Evolutionary conservation across 1,140 invertebrate genomes (phyloP), one percentile per base, ranked within the genome.

Genomic region (Epicauta chinensis): DNA sequence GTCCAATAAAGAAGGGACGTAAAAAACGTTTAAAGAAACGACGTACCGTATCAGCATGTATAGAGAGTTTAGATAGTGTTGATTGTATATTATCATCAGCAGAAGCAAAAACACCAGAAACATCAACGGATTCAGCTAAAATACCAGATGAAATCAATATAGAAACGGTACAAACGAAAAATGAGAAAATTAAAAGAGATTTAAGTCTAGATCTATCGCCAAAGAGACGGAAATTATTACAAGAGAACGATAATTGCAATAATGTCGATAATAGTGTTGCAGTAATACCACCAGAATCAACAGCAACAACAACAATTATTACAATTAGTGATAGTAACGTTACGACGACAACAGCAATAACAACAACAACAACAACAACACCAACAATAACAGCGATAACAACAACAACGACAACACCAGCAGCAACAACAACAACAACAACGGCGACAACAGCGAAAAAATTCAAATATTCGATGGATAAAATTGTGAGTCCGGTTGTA

Each of bases 401-500:
- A 3, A 52, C 60, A 68, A 67, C 3, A 77, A 77, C 57, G 75
- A 76, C 53, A 60, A 53, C 7, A 23, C 4, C 0, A 5, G 7
- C 23, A 5, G 23, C 23, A 3, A 3, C 23, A 5, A 23, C 4
- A 5, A 23, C 7, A 5, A 23, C 23, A 1, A 23, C 23, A 23
- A 23, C 4, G 4, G 4, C 23, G 17, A 6, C 35, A 12, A 17
- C 30, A 7, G 53, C 58, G 23, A 79, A 79, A 53, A 80, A 82
- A 67, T 71, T 84, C 49, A 77, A 84, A 40, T 69, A 83, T 66
- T 73, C 75, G 4, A 82, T 90, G 69, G 90, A 93, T 71, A 92
- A 91, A 70, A 94, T 95, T 67, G 91, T 94, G 0, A 94, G 91
- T 66, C 90, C 91, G 4, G 90, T 93, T 1, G 85, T 94, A 55